These are phyloP conservation scores for Carassius auratus DNA, from an alignment of 2,113 vertebrate genomes.

Conservation along the genomic window DNA sequence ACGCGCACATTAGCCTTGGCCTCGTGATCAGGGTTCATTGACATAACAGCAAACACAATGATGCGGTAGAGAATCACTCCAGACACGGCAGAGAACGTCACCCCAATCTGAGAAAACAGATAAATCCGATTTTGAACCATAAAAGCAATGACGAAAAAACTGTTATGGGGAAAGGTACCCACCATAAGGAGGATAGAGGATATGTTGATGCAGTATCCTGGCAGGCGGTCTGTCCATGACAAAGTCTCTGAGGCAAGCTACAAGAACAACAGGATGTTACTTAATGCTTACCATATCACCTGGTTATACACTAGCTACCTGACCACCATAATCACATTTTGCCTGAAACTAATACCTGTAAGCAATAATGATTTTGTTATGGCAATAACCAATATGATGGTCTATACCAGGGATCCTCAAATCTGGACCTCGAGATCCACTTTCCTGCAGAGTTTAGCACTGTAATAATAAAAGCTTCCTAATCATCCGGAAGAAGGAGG, in stretches of 20 bases:
- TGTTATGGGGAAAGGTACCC: slow-evolving; percentile 41
- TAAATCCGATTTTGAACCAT: neutral
- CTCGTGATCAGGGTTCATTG: slow-evolving; percentile 83
- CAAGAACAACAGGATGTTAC: slow-evolving; percentile 17
- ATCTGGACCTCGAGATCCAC: no score
- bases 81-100: slow-evolving; percentile 91
- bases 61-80: slow-evolving; percentile 93
- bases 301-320: neutral
- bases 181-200: slow-evolving; percentile 94
- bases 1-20: no score
- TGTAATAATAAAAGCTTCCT: no score
- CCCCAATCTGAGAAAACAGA: slow-evolving; percentile 77
- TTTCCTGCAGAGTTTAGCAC: no score
- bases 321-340: neutral
- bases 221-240: slow-evolving; percentile 86
- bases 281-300: slow-evolving; percentile 7
- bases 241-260: slow-evolving; percentile 77
- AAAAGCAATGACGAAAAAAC: neutral
- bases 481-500: no score
- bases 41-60: slow-evolving; percentile 87
- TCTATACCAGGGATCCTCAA: neutral
- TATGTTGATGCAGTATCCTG: slow-evolving; percentile 88
- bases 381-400: neutral
- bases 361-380: neutral
- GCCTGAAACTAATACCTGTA: neutral